Conservation (phyloP, 1,140 invertebrate species). For the Spodoptera frugiperda region DNA sequence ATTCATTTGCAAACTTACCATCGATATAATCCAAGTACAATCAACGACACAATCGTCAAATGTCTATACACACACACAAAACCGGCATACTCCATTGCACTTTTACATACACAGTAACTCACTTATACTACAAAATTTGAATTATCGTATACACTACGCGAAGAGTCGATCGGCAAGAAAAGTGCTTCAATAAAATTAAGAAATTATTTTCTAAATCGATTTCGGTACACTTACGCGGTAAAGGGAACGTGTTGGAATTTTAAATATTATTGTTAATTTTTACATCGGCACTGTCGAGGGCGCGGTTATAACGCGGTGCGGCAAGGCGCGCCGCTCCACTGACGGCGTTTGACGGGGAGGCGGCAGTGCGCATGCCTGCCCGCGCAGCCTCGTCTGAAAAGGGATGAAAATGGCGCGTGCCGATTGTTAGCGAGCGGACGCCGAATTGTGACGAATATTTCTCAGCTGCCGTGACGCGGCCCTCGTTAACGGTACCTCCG, state of each 20-base stretch:
- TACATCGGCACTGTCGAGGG: slow-evolving; percentile 47
- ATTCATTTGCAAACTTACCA: slow-evolving; percentile 51
- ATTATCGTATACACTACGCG: slow-evolving; percentile 51
- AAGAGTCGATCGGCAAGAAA: slow-evolving; percentile 39
- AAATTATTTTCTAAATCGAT: slow-evolving; percentile 29
- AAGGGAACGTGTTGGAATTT: slow-evolving; percentile 46
- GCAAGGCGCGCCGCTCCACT: slow-evolving; percentile 69
- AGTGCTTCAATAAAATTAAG: slow-evolving; percentile 27
- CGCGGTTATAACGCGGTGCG: slow-evolving; percentile 65
- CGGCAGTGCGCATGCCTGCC: slow-evolving; percentile 74
- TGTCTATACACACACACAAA: slow-evolving; percentile 55
- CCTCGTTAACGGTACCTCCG: slow-evolving; percentile 74
- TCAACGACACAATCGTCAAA: slow-evolving; percentile 52
- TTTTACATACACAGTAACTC: slow-evolving; percentile 53
- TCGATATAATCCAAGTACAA: slow-evolving; percentile 56
- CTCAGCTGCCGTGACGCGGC: slow-evolving; percentile 60
- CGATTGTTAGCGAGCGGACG: slow-evolving; percentile 58
- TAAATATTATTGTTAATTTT: slow-evolving; percentile 48
- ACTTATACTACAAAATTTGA: slow-evolving; percentile 49
- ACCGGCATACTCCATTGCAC: slow-evolving; percentile 53
- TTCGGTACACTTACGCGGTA: slow-evolving; percentile 17
- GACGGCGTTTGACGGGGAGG: slow-evolving; percentile 67
- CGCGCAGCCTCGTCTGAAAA: slow-evolving; percentile 71
- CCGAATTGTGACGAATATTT: slow-evolving; percentile 66
- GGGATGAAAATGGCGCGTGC: slow-evolving; percentile 61